Evolutionary conservation across 1,140 invertebrate genomes (phyloP).

Genomic region (Philaenus spumarius): DNA sequence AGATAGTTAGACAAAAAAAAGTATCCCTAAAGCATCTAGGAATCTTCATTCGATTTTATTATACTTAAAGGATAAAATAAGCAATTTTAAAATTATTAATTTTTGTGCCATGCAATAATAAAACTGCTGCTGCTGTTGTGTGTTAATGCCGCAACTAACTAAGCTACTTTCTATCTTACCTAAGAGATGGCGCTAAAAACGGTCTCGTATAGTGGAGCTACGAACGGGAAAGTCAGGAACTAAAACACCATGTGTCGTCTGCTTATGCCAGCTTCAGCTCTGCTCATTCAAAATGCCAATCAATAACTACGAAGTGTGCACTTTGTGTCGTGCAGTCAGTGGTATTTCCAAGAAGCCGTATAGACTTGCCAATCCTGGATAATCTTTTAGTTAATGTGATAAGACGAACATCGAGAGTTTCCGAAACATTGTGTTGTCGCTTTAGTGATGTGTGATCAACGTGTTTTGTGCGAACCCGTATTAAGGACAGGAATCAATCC

Average conservation of each 20-base stretch:
- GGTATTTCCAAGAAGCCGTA: background rate
- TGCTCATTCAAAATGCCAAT: slow-evolving; percentile 30
- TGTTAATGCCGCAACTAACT: too few species aligned
- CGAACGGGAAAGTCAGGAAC: background rate
- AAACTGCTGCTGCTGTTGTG: too few species aligned
- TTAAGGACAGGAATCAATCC: background rate
- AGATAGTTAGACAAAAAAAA: too few species aligned
- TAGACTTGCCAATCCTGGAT: too few species aligned
- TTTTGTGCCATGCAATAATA: too few species aligned
- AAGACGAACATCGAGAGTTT: too few species aligned
- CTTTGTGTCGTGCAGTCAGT: slow-evolving; percentile 5
- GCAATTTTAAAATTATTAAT: too few species aligned
- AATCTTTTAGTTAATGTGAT: too few species aligned
- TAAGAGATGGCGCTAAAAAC: background rate
- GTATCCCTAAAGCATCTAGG: too few species aligned
- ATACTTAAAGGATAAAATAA: too few species aligned
- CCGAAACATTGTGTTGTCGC: too few species aligned
- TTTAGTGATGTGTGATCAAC: background rate
- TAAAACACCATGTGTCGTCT: slow-evolving; percentile 8
- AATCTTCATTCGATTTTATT: too few species aligned
- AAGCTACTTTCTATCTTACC: background rate
- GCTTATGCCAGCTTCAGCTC: slow-evolving; percentile 17
- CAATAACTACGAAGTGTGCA: slow-evolving; percentile 22
- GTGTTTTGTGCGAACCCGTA: background rate
- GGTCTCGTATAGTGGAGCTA: background rate